A percentile compares a stretch with the other conserved stretches of the same genome.
These are phyloP conservation scores for Xenops minutus DNA, from an alignment of 2,797 vertebrate species.

Conservation along the genomic window DNA sequence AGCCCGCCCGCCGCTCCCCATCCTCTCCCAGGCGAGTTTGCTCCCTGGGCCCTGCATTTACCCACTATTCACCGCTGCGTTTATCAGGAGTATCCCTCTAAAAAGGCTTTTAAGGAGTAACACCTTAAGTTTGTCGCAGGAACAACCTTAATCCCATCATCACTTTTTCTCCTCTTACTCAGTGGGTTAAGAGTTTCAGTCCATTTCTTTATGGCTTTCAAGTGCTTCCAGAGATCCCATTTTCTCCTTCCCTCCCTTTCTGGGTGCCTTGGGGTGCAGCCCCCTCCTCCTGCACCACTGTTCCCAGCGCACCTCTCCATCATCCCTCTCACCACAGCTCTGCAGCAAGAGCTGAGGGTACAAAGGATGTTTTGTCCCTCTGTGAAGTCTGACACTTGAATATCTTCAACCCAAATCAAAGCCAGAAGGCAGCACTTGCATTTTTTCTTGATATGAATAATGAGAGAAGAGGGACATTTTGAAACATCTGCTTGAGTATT, in stretches of 20 bases:
- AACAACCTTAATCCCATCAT: not conserved
- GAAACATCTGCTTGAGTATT: not conserved
- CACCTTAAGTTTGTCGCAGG: fast-evolving
- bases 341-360: not conserved
- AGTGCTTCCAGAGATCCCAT: not conserved
- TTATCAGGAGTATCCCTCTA: fast-evolving
- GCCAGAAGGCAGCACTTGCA: not conserved
- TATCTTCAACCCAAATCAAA: not conserved
- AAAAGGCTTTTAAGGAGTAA: not conserved
- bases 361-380: not conserved
- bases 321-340: fast-evolving
- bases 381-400: not conserved
- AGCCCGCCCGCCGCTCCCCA: not conserved
- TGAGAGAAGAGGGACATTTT: not conserved
- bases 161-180: not conserved
- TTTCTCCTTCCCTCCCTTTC: not conserved
- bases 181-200: not conserved
- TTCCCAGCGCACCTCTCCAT: not conserved
- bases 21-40: too few relatives aligned
- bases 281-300: not conserved
- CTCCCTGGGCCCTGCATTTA: not conserved
- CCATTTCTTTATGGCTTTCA: not conserved
- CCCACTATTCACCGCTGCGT: fast-evolving
- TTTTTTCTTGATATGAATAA: not conserved
- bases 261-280: not conserved